Evolutionary conservation across 1,140 invertebrate species (phyloP).

Genomic region (Dreissena polymorpha): DNA sequence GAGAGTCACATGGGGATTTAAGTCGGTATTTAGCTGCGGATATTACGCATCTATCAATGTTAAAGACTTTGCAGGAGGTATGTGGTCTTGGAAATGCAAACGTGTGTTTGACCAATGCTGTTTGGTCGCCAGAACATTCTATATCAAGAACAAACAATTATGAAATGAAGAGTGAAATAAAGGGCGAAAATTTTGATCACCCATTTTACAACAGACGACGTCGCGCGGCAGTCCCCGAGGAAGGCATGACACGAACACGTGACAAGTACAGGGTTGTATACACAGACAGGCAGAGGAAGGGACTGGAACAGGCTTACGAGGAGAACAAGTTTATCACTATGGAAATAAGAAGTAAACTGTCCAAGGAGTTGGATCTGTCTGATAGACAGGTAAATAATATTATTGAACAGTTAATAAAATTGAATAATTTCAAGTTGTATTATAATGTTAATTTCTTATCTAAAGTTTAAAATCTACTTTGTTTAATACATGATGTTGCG

Average conservation of each 20-base stretch:
- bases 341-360: neutral
- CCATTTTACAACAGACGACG: conserved; percentile 38
- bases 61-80: too few relatives aligned
- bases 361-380: conserved; percentile 29
- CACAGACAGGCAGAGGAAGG: conserved; percentile 43
- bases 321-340: conserved; percentile 39
- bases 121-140: too few relatives aligned
- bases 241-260: conserved; percentile 36
- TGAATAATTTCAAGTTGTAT: neutral
- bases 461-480: neutral
- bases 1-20: too few relatives aligned
- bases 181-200: too few relatives aligned
- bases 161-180: too few relatives aligned
- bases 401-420: neutral
- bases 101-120: too few relatives aligned
- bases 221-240: conserved; percentile 1
- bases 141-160: too few relatives aligned
- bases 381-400: conserved; percentile 44
- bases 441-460: neutral
- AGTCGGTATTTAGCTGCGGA: too few relatives aligned
- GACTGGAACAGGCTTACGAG: conserved; percentile 28
- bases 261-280: conserved; percentile 50
- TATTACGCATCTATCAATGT: too few relatives aligned
- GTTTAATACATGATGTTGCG: neutral
- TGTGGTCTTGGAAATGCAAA: too few relatives aligned